Percentiles rank a stretch among this genome's conserved stretches.
Evolutionary conservation across 2,113 vertebrate species (phyloP).

Genomic region (Sprattus sprattus): DNA sequence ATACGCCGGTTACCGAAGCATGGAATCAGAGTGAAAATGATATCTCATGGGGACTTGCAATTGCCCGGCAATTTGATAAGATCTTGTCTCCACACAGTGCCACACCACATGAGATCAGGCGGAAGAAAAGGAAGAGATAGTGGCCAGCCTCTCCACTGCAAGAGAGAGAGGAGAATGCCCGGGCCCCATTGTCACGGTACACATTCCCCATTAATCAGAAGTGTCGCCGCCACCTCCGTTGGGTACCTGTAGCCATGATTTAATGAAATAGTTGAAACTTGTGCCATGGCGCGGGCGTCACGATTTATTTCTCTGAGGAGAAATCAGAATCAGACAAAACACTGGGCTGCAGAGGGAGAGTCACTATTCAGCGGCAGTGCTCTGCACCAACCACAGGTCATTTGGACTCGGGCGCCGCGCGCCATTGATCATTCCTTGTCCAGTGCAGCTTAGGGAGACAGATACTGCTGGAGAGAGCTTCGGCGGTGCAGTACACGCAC

Average conservation of each 20-base stretch:
- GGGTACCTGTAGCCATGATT: conserved; percentile 42
- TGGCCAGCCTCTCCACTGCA: not conserved
- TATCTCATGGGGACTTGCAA: conserved; percentile 8
- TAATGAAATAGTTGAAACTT: conserved; percentile 42
- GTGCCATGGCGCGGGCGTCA: conserved; percentile 27
- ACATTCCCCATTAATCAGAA: conserved; percentile 41
- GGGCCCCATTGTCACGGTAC: conserved; percentile 27
- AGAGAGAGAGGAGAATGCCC: not conserved
- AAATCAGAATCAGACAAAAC: conserved; percentile 28
- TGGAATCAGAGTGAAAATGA: conserved; percentile 28
- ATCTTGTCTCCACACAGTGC: conserved; percentile 8
- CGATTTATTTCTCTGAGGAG: conserved; percentile 28
- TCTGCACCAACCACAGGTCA: conserved; percentile 25
- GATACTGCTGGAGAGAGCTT: conserved; percentile 16
- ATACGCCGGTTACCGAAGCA: not conserved
- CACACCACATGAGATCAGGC: not conserved
- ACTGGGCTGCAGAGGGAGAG: conserved; percentile 19
- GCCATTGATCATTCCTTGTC: conserved; percentile 33
- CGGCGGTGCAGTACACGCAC: not conserved
- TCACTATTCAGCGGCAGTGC: not conserved
- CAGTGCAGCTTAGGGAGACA: conserved; percentile 23
- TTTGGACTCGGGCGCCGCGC: not conserved
- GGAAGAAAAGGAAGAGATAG: not conserved
- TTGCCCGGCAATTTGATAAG: conserved; percentile 22
- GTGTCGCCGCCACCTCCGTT: conserved; percentile 22